Evolutionary conservation across 1,140 invertebrate species (phyloP).

Genomic region (Holcopasites calliopsidis): DNA sequence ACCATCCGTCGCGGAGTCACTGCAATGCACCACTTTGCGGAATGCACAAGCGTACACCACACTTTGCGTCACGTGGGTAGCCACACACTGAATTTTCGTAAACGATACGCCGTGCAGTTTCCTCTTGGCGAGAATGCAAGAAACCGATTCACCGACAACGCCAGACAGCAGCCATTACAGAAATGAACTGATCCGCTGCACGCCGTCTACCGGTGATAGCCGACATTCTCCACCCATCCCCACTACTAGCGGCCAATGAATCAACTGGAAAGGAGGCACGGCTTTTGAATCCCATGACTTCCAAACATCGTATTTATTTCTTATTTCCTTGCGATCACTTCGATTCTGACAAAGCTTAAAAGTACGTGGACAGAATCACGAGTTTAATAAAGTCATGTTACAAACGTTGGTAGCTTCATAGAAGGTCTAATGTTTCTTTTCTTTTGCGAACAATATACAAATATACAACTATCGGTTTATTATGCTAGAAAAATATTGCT

Average conservation of each 20-base stretch:
- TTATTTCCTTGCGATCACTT: not conserved
- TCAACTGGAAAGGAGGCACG: slow-evolving; percentile 7
- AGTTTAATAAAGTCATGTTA: not conserved
- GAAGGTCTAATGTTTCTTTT: not conserved
- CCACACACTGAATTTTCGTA: not conserved
- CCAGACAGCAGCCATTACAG: slow-evolving; percentile 77
- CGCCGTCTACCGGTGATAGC: slow-evolving; percentile 59
- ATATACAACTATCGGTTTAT: not conserved
- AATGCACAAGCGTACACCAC: slow-evolving; percentile 1
- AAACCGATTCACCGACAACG: slow-evolving; percentile 69
- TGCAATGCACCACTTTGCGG: not conserved
- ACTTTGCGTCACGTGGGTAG: not conserved
- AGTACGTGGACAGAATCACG: not conserved
- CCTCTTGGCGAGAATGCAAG: slow-evolving; percentile 34
- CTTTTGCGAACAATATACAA: not conserved
- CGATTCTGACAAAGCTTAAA: not conserved
- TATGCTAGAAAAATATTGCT: not conserved
- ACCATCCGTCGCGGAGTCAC: not conserved
- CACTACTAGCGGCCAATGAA: not conserved
- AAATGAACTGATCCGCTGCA: slow-evolving; percentile 62
- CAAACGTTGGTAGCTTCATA: not conserved
- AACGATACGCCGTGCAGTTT: slow-evolving; percentile 1
- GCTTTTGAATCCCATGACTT: slow-evolving; percentile 1
- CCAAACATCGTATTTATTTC: not conserved
- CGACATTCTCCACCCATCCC: slow-evolving; percentile 19